Conservation (phyloP, 2,888 invertebrate genomes). For the Cantharis rufa region DNA sequence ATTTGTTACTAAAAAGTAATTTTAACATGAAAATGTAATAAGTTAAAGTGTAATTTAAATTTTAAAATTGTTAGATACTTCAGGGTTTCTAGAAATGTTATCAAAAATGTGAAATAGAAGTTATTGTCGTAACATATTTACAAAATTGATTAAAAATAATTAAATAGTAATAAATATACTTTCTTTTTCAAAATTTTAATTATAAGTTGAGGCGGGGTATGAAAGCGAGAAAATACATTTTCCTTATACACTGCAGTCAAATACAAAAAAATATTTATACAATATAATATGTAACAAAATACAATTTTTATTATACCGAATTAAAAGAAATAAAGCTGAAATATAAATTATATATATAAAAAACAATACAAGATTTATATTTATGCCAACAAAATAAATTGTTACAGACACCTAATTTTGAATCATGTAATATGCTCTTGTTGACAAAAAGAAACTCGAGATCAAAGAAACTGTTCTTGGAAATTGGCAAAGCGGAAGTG, state of each 20-base stretch:
- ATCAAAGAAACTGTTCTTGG: slow-evolving; percentile 22
- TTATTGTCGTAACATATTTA: background rate
- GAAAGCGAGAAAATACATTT: too few species aligned
- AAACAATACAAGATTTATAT: background rate
- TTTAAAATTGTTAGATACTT: background rate
- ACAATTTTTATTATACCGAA: too few species aligned
- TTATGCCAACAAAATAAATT: background rate
- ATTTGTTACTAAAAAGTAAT: background rate
- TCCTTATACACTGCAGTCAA: too few species aligned
- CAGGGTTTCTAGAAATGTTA: background rate
- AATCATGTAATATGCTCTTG: background rate
- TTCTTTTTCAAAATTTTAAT: too few species aligned
- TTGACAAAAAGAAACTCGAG: slow-evolving; percentile 7
- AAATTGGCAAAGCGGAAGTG: slow-evolving; percentile 22
- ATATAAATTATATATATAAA: background rate
- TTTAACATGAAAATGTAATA: background rate
- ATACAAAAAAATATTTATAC: too few species aligned
- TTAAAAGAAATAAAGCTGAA: background rate
- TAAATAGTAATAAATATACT: background rate
- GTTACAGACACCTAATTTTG: background rate
- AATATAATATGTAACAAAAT: too few species aligned
- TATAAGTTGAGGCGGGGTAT: too few species aligned
- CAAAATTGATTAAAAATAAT: background rate
- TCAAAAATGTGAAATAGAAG: background rate
- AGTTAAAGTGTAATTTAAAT: background rate